Evolutionary conservation across 2,113 vertebrate species (phyloP), one percentile per base, ranked within the genome.

Genomic region (Myrmecobius fasciatus): DNA sequence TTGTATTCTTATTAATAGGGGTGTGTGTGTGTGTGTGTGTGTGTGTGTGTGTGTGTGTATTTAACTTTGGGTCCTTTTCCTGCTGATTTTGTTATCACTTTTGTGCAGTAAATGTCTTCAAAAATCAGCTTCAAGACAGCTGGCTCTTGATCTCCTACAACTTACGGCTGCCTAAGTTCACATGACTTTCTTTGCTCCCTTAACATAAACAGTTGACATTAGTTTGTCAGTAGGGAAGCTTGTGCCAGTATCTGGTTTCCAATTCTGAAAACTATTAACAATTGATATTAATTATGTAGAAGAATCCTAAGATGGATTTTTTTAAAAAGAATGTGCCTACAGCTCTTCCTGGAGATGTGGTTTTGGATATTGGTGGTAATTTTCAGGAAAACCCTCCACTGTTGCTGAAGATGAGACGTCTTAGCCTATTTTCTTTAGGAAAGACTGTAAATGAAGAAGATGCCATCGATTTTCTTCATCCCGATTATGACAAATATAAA

Each of bases 241-340:
- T 93, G 47, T 92, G 90, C 52, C 94, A 93, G 92, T 93, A 96
- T 93, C 90, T 93, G 10, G 0, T 54, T 96, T 92, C 94, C 67
- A 83, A 67, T 43, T 75, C 95, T 97, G 8, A 47, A 83, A 43
- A 20, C 17, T 83, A 83, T 83, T 75, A 75, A 75, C 83, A 56
- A 51, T 95, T 54, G 89, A 12, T 12, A 52, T 89, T 91, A 54
- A 91, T 92, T 91, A 60, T 67, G 43, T 95, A 94, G 95, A 95
- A 92, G 91, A 95, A 93, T 48, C 7, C 91, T 89, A 98, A 97
- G 92, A 99, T 99, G 99, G 99, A 99, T 52, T 99, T 99, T 98
- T 98, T 99, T 83, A 99, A 98, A 98, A 99, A 99, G 98, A 99
- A 99, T 0, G 99, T 99, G 95, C 99, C 99, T 51, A 93, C 98